A percentile compares a stretch with the other conserved stretches of the same genome.
phyloP scores from a whole-genome alignment of 2,113 vertebrate genomes.

The Stegostoma tigrinum region DNA sequence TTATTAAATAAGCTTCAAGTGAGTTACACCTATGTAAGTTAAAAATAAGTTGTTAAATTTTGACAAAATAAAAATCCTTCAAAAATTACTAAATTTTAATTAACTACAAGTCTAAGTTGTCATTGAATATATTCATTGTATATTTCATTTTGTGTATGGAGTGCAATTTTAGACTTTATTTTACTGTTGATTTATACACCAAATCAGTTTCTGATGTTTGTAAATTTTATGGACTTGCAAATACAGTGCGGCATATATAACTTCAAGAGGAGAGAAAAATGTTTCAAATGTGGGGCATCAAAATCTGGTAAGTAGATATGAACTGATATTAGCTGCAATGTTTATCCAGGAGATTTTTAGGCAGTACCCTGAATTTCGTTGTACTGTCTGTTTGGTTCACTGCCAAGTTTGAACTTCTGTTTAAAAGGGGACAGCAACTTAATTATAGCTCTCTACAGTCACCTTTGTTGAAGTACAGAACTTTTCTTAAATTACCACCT shows the following conservation, averaged over 20 bases:
- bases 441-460: not conserved
- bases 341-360: not conserved
- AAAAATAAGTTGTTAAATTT: not conserved
- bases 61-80: not conserved
- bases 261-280: slow-evolving; percentile 98
- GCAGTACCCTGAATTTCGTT: not conserved
- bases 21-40: not conserved
- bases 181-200: no score
- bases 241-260: slow-evolving; percentile 96
- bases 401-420: not conserved
- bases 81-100: not conserved
- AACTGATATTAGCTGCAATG: not conserved
- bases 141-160: not conserved
- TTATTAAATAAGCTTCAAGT: not conserved
- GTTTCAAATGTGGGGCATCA: slow-evolving; percentile 95
- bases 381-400: not conserved
- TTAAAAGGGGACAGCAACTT: not conserved
- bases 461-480: not conserved
- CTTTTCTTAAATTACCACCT: not conserved
- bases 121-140: not conserved
- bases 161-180: not conserved
- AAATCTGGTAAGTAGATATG: slow-evolving; percentile 77
- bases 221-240: slow-evolving; percentile 8
- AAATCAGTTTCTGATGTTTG: slow-evolving; percentile 7
- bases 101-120: not conserved